Base-by-base conservation (phyloP, 2,797 vertebrate species). In the Sebastes iracundus region DNA sequence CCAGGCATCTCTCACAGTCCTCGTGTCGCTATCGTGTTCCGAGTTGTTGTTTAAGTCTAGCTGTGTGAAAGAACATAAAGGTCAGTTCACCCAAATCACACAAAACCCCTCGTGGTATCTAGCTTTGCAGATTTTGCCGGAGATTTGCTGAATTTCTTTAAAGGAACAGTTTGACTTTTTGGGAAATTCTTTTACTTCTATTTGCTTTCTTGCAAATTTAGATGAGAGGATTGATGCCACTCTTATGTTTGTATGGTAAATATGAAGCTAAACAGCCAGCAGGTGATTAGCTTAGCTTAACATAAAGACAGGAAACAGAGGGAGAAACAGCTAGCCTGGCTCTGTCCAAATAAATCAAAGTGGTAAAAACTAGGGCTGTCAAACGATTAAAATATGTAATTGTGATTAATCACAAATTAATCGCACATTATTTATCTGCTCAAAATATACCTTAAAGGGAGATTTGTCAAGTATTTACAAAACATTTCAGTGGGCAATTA, bases 1-100 rank as follows among this genome's bases (percentile, higher is more conserved):
- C 20, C 28, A 77, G 73, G 32, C 32, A 68, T 72, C 56, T 82
- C 69, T 61, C 85, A 79, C 11, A 0, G 38, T 23, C 52, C 53
- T 49, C 14, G 2, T 5, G 13, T 73, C 20, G n/a, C 12, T 11
- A 7, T 61, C 2, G 35, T 25, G 6, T 66, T n/a, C 30, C 18
- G 0, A 30, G 22, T 16, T 70, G 5, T n/a, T 67, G 8, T 46
- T 10, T 5, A 30, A 18, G 6, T 68, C n/a, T 53, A n/a, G 14
- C 18, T 46, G n/a, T 33, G 49, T 18, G n/a, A 38, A 18, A 59
- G 63, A 33, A 79, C 7, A 70, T 25, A 59, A 60, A 53, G 20
- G 11, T 46, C 13, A 32, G 14, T 33, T 61, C n/a, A 27, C 8
- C 27, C 4, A n/a, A n/a, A 32, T 53, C 53, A 56, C 55, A 61